Evolutionary conservation across 2,797 vertebrate species (phyloP).

Genomic region (Malurus splendens): DNA sequence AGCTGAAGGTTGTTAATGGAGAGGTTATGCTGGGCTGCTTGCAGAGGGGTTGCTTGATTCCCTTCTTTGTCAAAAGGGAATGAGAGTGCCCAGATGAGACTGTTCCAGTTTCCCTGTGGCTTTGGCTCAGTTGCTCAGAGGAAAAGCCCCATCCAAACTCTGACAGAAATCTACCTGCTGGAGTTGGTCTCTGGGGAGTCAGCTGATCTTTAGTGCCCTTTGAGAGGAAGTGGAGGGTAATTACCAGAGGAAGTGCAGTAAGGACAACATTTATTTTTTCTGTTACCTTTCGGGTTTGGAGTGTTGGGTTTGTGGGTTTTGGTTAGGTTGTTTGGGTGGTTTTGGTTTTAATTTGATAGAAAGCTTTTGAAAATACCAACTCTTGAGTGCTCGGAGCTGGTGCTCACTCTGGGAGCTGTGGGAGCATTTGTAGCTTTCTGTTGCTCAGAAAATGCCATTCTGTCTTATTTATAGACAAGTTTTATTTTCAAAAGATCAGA

Average conservation of each 20-base stretch:
- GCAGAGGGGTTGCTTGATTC: not conserved
- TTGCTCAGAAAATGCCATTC: not conserved
- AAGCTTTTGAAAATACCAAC: not conserved
- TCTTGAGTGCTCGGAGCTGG: not conserved
- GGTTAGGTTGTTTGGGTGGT: not conserved
- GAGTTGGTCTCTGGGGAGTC: not conserved
- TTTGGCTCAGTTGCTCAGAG: not conserved
- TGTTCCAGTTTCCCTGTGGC: not conserved
- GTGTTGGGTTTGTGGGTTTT: not conserved
- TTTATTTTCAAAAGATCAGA: not conserved
- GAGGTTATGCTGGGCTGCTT: rapidly evolving
- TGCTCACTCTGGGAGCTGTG: not conserved
- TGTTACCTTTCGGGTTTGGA: not conserved
- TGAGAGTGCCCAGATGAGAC: not conserved
- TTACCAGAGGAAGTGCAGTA: not conserved
- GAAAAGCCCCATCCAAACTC: not conserved
- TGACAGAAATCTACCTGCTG: not conserved
- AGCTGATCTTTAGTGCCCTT: not conserved
- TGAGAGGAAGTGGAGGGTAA: not conserved
- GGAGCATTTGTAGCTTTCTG: not conserved
- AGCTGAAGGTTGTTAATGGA: not conserved
- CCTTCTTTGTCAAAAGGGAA: not conserved
- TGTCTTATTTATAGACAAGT: not conserved
- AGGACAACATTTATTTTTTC: not conserved
- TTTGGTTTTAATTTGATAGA: not conserved